Percentiles rank a stretch among this genome's conserved stretches.
Conservation (phyloP, 2,888 invertebrate species). For the Bugula neritina region DNA sequence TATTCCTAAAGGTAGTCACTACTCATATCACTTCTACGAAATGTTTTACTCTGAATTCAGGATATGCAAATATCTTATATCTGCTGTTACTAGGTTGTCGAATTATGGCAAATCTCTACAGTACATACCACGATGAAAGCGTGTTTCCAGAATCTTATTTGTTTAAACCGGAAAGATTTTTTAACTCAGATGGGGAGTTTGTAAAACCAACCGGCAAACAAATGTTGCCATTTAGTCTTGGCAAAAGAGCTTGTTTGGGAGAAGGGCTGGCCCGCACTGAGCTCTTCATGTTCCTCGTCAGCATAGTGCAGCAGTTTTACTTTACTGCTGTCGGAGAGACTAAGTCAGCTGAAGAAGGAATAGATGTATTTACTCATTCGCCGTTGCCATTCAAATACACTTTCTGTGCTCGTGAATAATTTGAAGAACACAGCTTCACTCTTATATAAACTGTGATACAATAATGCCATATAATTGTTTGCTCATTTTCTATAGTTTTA, state of each 20-base stretch:
- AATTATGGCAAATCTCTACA: neutral
- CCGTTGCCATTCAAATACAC: neutral
- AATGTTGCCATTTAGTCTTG: neutral
- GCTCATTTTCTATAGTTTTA: no score
- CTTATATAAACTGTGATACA: no score
- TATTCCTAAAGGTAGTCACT: neutral
- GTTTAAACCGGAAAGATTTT: constrained; percentile 9
- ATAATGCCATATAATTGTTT: no score
- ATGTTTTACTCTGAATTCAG: no score
- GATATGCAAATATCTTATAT: no score
- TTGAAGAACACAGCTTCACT: no score
- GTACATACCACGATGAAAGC: neutral
- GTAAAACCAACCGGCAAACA: neutral
- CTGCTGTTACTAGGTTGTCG: no score
- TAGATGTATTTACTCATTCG: neutral
- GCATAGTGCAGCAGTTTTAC: neutral
- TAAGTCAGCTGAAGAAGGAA: neutral
- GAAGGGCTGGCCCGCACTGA: neutral
- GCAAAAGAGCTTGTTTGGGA: constrained; percentile 1
- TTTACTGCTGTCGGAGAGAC: neutral
- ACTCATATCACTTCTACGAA: no score
- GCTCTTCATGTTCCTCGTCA: neutral
- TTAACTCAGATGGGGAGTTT: neutral
- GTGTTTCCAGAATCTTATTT: neutral
- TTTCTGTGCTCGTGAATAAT: no score